Evolutionary conservation across 2,888 invertebrate genomes (phyloP).

Genomic region (Petrophora chlorosata): DNA sequence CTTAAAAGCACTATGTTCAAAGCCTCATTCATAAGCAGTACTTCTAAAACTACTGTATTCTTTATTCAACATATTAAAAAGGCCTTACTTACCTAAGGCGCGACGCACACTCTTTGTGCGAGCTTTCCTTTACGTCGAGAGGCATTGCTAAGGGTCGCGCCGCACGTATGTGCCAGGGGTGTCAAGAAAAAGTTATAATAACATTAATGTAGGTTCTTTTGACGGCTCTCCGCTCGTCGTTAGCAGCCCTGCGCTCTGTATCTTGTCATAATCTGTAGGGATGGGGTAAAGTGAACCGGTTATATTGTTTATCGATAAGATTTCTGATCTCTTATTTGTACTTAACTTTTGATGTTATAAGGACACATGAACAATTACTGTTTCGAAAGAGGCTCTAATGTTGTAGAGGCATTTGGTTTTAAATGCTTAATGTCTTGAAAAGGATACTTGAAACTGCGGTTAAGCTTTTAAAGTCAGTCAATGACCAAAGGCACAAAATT

Average conservation of each 20-base stretch:
- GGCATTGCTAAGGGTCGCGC: constrained; percentile 30
- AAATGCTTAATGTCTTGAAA: no score
- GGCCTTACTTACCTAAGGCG: constrained; percentile 22
- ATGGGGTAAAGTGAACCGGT: constrained; percentile 32
- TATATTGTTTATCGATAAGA: neutral
- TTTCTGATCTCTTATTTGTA: no score
- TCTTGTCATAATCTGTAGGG: constrained; percentile 82
- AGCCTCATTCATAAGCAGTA: constrained; percentile 1
- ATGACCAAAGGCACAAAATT: no score
- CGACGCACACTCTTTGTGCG: constrained; percentile 10
- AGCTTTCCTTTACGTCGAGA: no score
- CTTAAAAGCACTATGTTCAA: neutral
- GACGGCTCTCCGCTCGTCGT: constrained; percentile 79
- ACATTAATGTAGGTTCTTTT: constrained; percentile 83
- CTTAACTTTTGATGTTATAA: no score
- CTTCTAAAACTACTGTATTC: constrained; percentile 12
- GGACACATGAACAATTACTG: no score
- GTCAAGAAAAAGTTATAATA: constrained; percentile 82
- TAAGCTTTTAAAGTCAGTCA: no score
- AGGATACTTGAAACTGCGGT: no score
- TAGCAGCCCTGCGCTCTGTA: constrained; percentile 80
- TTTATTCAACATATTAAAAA: constrained; percentile 21
- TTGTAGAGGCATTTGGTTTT: no score
- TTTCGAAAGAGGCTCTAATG: no score
- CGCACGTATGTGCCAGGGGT: constrained; percentile 51